phyloP scores from a whole-genome alignment of 1,140 invertebrate genomes.

The Polyergus mexicanus region DNA sequence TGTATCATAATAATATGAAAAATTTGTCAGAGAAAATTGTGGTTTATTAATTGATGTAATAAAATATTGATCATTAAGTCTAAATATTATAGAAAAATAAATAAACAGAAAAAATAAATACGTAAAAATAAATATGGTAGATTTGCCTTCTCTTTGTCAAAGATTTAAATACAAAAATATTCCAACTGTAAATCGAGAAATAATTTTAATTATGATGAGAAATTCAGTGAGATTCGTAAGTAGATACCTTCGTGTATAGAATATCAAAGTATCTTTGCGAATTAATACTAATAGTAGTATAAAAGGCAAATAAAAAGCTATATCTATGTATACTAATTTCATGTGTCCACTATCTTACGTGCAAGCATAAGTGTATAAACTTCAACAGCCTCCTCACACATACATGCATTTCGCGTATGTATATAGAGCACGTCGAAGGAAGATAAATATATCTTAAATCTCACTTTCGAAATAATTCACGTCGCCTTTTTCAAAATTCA shows the following conservation, averaged over 20 bases:
- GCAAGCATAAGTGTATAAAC: not conserved
- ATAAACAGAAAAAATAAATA: not conserved
- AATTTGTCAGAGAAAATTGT: not conserved
- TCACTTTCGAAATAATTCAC: not conserved
- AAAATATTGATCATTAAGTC: not conserved
- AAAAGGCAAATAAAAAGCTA: not conserved
- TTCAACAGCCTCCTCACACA: not conserved
- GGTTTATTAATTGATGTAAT: not conserved
- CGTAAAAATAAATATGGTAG: too few species aligned
- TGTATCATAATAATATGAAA: not conserved
- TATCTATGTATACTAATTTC: not conserved
- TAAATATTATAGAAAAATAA: not conserved
- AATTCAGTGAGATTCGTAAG: not conserved
- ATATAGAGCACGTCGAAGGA: too few species aligned
- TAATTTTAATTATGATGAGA: not conserved
- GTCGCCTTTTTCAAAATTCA: not conserved
- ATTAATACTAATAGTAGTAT: constrained; percentile 31
- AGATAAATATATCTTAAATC: not conserved
- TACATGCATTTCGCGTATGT: not conserved
- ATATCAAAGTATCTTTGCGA: not conserved
- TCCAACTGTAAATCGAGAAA: not conserved
- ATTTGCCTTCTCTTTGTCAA: not conserved
- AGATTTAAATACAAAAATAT: constrained; percentile 6
- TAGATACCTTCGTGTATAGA: not conserved
- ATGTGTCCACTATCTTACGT: not conserved